Evolutionary conservation across 2,888 invertebrate genomes (phyloP).

Genomic region (Parnassius mnemosyne): DNA sequence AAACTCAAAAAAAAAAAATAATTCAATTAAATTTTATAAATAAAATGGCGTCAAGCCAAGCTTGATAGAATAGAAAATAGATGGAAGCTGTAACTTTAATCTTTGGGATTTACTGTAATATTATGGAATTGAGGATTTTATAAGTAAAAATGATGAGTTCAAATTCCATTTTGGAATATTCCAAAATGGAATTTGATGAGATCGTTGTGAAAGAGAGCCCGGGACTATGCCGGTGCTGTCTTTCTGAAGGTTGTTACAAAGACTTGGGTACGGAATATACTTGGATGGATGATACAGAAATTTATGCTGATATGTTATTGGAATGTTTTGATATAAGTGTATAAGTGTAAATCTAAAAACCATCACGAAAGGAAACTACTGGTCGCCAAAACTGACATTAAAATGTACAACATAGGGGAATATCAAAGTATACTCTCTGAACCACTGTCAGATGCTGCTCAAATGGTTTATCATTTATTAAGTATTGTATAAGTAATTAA

Average conservation of each 20-base stretch:
- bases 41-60: constrained; percentile 36
- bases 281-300: constrained; percentile 73
- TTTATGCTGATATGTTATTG: constrained; percentile 73
- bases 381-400: too few relatives aligned
- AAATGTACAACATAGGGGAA: too few relatives aligned
- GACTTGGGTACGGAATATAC: constrained; percentile 64
- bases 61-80: not conserved
- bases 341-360: too few relatives aligned
- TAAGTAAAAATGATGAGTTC: constrained; percentile 35
- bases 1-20: too few relatives aligned
- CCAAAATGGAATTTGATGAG: constrained; percentile 67
- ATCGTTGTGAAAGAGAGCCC: constrained; percentile 71
- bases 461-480: too few relatives aligned
- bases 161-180: too few relatives aligned
- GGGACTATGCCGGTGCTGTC: constrained; percentile 73
- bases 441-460: too few relatives aligned
- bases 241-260: constrained; percentile 74
- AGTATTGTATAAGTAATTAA: too few relatives aligned
- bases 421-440: too few relatives aligned
- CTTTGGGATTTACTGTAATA: not conserved
- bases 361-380: too few relatives aligned
- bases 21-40: constrained; percentile 19
- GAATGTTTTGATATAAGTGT: constrained; percentile 76
- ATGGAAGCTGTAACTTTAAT: not conserved
- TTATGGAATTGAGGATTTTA: not conserved